phyloP scores from a whole-genome alignment of 2,888 invertebrate genomes.

The Rotaria socialis region DNA sequence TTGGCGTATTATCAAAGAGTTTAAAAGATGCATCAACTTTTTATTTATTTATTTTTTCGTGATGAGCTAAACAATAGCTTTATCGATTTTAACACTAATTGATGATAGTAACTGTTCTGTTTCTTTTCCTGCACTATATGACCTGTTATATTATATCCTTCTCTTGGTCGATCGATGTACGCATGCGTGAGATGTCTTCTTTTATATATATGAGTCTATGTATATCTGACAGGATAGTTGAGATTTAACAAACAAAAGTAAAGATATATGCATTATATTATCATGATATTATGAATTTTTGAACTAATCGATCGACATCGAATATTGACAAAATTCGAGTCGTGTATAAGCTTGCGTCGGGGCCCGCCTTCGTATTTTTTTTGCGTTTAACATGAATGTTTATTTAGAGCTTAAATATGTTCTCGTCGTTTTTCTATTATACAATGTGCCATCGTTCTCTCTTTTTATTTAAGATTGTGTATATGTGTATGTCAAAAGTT shows the following conservation, averaged over 20 bases:
- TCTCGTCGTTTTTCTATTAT: background rate
- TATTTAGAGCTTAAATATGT: constrained; percentile 7
- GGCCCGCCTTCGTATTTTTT: constrained; percentile 1
- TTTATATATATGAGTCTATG: background rate
- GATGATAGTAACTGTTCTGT: constrained; percentile 10
- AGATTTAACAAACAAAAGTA: constrained; percentile 14
- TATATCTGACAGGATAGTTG: constrained; percentile 2
- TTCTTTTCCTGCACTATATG: background rate
- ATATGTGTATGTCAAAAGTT: background rate
- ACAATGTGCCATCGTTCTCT: constrained; percentile 17
- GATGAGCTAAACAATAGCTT: background rate
- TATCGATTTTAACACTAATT: constrained; percentile 10
- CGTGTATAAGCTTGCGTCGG: background rate
- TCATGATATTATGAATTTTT: background rate
- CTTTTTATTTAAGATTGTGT: background rate
- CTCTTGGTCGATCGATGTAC: background rate
- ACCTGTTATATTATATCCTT: background rate
- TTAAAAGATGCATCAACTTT: background rate
- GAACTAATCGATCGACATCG: constrained; percentile 13
- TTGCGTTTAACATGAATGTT: background rate
- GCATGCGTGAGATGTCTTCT: background rate
- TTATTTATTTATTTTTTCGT: background rate
- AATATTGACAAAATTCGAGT: constrained; percentile 9
- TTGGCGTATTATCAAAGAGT: background rate
- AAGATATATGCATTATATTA: background rate